Conservation (phyloP, 2,888 invertebrate species). For the Callimorpha dominula region DNA sequence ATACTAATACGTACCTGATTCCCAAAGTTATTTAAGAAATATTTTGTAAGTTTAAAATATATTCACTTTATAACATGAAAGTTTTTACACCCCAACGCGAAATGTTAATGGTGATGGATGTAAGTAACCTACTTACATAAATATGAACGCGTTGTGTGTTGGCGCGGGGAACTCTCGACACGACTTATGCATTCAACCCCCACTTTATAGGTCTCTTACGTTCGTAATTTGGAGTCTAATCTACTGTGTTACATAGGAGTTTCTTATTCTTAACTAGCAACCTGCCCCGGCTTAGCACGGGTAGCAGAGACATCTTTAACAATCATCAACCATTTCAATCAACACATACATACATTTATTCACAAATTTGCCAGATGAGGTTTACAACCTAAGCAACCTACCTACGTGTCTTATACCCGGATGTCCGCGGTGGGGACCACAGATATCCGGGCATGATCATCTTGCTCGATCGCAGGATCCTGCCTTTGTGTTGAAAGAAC, state of each 20-base stretch:
- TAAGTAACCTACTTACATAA: conserved; percentile 4
- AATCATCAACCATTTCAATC: no score
- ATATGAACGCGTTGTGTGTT: not conserved
- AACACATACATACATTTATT: no score
- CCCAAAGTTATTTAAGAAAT: not conserved
- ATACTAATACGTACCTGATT: not conserved
- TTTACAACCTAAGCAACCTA: no score
- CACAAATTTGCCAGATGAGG: no score
- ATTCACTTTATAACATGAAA: not conserved
- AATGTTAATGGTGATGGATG: conserved; percentile 5
- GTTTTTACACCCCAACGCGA: not conserved
- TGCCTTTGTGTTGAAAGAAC: no score
- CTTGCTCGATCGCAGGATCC: no score
- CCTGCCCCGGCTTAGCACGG: no score
- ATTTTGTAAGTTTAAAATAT: not conserved
- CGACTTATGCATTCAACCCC: not conserved
- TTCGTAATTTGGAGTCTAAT: not conserved
- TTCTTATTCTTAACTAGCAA: not conserved
- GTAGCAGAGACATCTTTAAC: no score
- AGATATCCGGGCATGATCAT: no score
- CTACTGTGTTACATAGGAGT: not conserved
- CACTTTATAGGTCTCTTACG: not conserved
- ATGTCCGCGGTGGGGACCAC: no score
- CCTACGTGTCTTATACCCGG: no score
- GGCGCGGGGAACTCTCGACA: not conserved